Evolutionary conservation across 2,888 invertebrate species (phyloP).

Genomic region (Hermaeophaga mercurialis): DNA sequence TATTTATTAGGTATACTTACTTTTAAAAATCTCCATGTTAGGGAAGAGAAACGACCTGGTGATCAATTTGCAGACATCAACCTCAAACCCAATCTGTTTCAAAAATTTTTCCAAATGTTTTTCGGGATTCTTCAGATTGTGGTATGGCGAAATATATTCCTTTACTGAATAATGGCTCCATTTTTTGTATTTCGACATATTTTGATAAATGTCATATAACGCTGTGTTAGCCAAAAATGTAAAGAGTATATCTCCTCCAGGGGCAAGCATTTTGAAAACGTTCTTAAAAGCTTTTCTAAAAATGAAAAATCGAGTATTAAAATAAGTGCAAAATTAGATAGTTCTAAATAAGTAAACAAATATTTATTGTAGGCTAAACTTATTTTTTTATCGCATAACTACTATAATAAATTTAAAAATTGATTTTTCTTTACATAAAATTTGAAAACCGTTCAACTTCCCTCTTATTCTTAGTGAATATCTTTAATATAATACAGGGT

Average conservation of each 20-base stretch:
- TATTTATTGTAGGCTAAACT: no score
- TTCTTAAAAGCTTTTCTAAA: conserved; percentile 67
- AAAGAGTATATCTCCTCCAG: conserved; percentile 71
- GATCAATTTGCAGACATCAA: conserved; percentile 63
- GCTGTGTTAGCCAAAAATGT: conserved; percentile 72
- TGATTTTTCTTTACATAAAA: no score
- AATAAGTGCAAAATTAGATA: no score
- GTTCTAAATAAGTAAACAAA: no score
- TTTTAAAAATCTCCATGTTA: conserved; percentile 63
- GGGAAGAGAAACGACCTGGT: conserved; percentile 65
- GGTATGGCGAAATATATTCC: conserved; percentile 72
- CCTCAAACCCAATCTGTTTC: conserved; percentile 65
- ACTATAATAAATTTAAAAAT: no score
- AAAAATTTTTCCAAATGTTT: conserved; percentile 61
- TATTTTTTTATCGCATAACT: no score
- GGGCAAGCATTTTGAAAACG: conserved; percentile 68
- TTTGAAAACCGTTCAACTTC: no score
- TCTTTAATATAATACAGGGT: no score
- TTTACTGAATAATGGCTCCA: conserved; percentile 70
- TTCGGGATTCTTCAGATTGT: conserved; percentile 65
- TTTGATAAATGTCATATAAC: conserved; percentile 71
- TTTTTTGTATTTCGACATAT: conserved; percentile 60
- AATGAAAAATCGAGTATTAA: no score
- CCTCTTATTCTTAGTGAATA: no score
- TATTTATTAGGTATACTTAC: conserved; percentile 63